phyloP scores from a whole-genome alignment of 2,113 vertebrate species.

The Bos indicus region DNA sequence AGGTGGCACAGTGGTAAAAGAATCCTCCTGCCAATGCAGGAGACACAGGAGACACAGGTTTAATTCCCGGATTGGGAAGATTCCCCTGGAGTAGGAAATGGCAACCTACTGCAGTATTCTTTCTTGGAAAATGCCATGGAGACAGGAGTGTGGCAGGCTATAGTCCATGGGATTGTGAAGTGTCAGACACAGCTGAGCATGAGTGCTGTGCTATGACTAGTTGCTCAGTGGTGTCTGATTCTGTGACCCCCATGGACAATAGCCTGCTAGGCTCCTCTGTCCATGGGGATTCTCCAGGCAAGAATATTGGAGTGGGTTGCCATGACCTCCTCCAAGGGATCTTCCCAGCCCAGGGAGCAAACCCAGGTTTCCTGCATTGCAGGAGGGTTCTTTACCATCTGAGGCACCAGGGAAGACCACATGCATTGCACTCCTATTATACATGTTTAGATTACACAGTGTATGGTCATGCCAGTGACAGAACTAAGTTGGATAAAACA shows the following conservation, averaged over 20 bases:
- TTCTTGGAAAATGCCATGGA: not conserved
- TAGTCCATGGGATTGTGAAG: not conserved
- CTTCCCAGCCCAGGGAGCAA: not conserved
- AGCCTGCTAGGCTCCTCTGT: not conserved
- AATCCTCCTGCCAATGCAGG: not conserved
- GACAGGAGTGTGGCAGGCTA: not conserved
- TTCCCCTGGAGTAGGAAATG: not conserved
- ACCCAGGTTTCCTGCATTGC: not conserved
- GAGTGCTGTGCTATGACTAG: not conserved
- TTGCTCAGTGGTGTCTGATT: not conserved
- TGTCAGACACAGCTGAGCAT: not conserved
- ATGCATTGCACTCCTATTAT: not conserved
- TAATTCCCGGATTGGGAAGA: not conserved
- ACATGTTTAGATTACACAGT: not conserved
- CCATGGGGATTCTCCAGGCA: not conserved
- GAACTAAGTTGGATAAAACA: not conserved
- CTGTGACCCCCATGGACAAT: not conserved
- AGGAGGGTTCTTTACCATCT: not conserved
- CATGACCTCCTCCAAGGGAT: not conserved
- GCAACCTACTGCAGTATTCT: not conserved
- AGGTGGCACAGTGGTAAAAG: not conserved
- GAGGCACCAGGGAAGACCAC: not conserved
- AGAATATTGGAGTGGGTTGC: not conserved
- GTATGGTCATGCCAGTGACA: not conserved
- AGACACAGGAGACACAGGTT: not conserved